Evolutionary conservation across 2,113 vertebrate species (phyloP).

Genomic region (Thalassoma bifasciatum): DNA sequence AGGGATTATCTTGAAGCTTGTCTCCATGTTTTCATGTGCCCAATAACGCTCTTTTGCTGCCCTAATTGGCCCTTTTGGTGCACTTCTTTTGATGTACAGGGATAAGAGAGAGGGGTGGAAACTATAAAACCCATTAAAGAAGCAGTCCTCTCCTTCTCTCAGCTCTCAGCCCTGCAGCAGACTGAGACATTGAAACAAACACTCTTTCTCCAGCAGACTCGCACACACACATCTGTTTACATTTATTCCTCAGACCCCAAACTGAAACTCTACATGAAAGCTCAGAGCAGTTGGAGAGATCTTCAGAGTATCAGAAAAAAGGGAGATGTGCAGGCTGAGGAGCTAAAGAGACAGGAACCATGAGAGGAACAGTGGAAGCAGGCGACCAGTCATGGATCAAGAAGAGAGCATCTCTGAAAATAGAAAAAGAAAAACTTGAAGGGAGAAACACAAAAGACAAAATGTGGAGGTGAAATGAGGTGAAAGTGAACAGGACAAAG

Average conservation of each 20-base stretch:
- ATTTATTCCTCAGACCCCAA: conserved; percentile 14
- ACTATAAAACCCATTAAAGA: conserved; percentile 57
- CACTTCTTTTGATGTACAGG: conserved; percentile 72
- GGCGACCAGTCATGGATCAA: conserved; percentile 47
- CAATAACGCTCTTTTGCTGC: conserved; percentile 68
- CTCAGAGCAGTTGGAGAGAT: conserved; percentile 46
- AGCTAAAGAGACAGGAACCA: conserved; percentile 32
- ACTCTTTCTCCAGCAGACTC: conserved; percentile 39
- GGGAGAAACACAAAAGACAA: conserved; percentile 50
- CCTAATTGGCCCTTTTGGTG: conserved; percentile 74
- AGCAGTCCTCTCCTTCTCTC: conserved; percentile 26
- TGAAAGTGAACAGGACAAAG: conserved; percentile 55
- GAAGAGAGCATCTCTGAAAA: neutral
- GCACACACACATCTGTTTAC: conserved; percentile 22
- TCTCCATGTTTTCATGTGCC: conserved; percentile 54
- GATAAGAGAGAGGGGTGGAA: conserved; percentile 58
- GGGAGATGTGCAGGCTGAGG: conserved; percentile 30
- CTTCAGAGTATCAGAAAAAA: conserved; percentile 21
- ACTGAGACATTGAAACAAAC: conserved; percentile 42
- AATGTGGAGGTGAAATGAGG: conserved; percentile 63
- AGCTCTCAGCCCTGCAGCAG: conserved; percentile 50
- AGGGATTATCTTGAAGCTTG: conserved; percentile 48
- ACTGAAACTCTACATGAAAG: conserved; percentile 42
- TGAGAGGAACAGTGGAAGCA: conserved; percentile 47
- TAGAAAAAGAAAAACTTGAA: conserved; percentile 34